These are phyloP conservation scores for Prunella strophiata DNA, from an alignment of 2,797 vertebrate species.

Conservation along the genomic window DNA sequence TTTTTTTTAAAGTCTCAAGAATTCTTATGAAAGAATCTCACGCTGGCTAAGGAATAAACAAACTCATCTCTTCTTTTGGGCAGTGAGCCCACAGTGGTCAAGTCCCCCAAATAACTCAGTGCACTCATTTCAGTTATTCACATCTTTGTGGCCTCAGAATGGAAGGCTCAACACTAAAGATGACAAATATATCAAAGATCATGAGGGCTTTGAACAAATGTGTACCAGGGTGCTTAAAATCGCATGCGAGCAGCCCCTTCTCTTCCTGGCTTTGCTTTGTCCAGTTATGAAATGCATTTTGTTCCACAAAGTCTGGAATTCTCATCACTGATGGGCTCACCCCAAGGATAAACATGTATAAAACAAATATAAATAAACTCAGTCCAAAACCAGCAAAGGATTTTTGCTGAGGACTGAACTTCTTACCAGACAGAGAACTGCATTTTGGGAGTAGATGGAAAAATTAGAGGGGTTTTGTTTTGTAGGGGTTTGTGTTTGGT, in stretches of 20 bases:
- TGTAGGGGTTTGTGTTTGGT: background rate
- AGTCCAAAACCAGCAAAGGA: slow-evolving; percentile 24
- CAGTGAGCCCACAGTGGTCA: background rate
- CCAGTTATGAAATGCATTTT: background rate
- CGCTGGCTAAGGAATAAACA: accelerated
- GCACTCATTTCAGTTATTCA: background rate
- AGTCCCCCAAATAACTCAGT: background rate
- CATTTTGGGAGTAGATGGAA: background rate
- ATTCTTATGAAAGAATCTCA: background rate
- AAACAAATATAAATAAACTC: background rate
- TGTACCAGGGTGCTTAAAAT: background rate
- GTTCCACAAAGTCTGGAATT: slow-evolving; percentile 23
- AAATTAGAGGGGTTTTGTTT: background rate
- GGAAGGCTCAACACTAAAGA: background rate
- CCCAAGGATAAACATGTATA: slow-evolving; percentile 11
- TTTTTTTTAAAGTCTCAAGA: background rate
- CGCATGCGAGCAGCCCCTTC: accelerated
- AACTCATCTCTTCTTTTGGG: background rate
- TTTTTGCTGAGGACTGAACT: slow-evolving; percentile 54
- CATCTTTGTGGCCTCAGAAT: background rate
- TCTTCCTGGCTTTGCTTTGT: background rate
- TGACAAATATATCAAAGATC: background rate
- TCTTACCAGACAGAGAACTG: slow-evolving; percentile 6
- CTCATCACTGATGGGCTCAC: background rate
- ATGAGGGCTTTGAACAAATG: background rate